Evolutionary conservation across 2,113 vertebrate genomes (phyloP).

Genomic region (Agapornis roseicollis): DNA sequence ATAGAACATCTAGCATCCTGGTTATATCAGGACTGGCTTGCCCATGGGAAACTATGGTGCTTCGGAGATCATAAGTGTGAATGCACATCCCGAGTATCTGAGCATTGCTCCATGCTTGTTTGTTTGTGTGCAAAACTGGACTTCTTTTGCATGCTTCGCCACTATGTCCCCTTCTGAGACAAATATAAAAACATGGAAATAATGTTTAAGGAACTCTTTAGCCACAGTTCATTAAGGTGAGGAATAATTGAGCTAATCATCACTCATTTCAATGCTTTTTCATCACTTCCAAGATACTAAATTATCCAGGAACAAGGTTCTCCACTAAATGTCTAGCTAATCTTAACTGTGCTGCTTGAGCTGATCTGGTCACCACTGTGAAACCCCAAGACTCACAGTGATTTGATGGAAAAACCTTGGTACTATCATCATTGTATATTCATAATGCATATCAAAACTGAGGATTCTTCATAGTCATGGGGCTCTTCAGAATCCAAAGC

Average conservation of each 20-base stretch:
- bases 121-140: not conserved
- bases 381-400: not conserved
- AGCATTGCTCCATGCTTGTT: not conserved
- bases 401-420: not conserved
- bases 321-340: not conserved
- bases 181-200: not conserved
- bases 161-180: not conserved
- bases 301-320: not conserved
- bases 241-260: not conserved
- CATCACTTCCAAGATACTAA: not conserved
- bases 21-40: not conserved
- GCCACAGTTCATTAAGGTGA: not conserved
- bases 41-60: rapidly evolving
- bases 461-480: not conserved
- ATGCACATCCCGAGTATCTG: not conserved
- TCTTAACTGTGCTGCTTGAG: not conserved
- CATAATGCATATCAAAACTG: not conserved
- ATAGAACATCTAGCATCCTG: not conserved
- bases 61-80: not conserved
- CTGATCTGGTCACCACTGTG: rapidly evolving
- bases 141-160: not conserved
- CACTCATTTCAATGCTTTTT: not conserved
- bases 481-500: not conserved
- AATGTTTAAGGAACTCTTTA: not conserved
- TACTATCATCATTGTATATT: not conserved